These are phyloP conservation scores for Poecilus cupreus DNA, from an alignment of 2,888 invertebrate species.

Conservation along the genomic window DNA sequence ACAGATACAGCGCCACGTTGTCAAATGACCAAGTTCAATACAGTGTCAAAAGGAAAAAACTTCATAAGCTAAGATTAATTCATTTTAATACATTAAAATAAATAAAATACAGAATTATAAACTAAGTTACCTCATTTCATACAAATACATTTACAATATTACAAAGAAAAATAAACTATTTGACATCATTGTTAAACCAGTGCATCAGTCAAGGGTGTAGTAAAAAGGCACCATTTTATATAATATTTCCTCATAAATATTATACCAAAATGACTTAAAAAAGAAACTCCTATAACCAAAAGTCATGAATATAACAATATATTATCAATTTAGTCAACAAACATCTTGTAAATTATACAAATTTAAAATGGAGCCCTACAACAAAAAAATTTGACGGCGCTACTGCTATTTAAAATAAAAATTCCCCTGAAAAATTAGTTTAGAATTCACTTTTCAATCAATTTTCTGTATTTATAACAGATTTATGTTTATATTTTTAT, in stretches of 20 bases:
- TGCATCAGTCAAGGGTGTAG: neutral
- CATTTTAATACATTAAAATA: no score
- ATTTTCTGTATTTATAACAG: neutral
- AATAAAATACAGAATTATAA: no score
- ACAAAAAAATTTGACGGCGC: neutral
- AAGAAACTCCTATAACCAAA: neutral
- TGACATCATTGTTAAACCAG: neutral
- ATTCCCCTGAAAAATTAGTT: neutral
- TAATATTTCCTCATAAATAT: neutral
- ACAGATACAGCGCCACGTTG: constrained; percentile 1
- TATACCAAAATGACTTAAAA: neutral
- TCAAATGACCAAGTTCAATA: neutral
- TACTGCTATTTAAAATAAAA: neutral
- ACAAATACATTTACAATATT: no score
- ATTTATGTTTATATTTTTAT: neutral
- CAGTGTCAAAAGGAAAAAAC: neutral
- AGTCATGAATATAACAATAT: neutral
- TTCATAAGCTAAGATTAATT: no score
- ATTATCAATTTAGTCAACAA: neutral
- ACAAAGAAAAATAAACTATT: neutral
- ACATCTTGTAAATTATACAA: neutral
- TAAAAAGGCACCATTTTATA: no score
- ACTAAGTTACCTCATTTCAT: no score
- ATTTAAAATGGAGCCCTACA: neutral
- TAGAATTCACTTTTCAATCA: neutral